phyloP scores from a whole-genome alignment of 2,113 vertebrate genomes.

The Sula dactylatra region DNA sequence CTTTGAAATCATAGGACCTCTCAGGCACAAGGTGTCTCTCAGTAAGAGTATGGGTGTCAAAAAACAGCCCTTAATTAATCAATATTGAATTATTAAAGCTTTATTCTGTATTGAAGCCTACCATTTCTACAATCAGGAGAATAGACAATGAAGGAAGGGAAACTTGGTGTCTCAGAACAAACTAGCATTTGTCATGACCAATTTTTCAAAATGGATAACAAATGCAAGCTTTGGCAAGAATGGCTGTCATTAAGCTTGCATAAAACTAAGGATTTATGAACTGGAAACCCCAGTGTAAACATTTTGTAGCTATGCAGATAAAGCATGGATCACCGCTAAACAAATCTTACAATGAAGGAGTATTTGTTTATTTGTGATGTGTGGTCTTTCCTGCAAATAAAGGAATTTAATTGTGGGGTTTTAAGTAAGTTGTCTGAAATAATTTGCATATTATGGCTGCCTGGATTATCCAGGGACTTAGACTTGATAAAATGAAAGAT shows the following conservation, averaged over 20 bases:
- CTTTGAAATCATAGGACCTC: not conserved
- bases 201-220: slow-evolving; percentile 18
- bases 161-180: not conserved
- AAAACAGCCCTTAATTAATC: not conserved
- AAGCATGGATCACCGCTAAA: not conserved
- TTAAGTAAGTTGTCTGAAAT: not conserved
- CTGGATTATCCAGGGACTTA: not conserved
- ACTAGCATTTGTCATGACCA: not conserved
- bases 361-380: not conserved
- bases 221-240: slow-evolving; percentile 17
- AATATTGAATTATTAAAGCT: not conserved
- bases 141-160: not conserved
- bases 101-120: not conserved
- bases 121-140: not conserved
- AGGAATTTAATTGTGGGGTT: not conserved
- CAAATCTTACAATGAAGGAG: not conserved
- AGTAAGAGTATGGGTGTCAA: not conserved
- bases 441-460: not conserved
- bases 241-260: slow-evolving; percentile 3
- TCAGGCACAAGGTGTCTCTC: not conserved
- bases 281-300: not conserved
- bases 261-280: slow-evolving; percentile 21
- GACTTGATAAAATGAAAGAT: not conserved
- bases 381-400: not conserved
- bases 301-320: not conserved